Conservation (phyloP, 1,140 invertebrate genomes). For the Zaprionus davidi region DNA sequence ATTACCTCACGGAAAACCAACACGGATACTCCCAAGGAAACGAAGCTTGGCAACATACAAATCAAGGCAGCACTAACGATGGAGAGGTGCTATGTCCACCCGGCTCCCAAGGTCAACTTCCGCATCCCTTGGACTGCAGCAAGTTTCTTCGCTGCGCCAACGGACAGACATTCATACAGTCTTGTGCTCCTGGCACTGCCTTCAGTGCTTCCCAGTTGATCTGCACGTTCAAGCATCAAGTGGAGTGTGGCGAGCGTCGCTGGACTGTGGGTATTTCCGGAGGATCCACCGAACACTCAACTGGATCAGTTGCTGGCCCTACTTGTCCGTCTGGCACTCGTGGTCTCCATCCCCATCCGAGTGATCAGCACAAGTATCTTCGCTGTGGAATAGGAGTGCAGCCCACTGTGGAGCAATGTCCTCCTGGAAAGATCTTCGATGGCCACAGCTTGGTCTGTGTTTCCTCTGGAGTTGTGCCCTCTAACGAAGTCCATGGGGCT, state of each 20-base stretch:
- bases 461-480: slow-evolving; percentile 83
- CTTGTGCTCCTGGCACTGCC: slow-evolving; percentile 88
- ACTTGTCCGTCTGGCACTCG: slow-evolving; percentile 54
- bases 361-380: slow-evolving; percentile 87
- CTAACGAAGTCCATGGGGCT: slow-evolving; percentile 55
- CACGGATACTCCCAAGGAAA: slow-evolving; percentile 40
- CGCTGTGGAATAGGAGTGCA: slow-evolving; percentile 86
- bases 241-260: slow-evolving; percentile 77
- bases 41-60: not conserved
- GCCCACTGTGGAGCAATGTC: slow-evolving; percentile 86
- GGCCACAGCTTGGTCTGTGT: slow-evolving; percentile 86
- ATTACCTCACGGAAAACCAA: slow-evolving; percentile 52
- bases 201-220: slow-evolving; percentile 86
- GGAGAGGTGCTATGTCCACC: slow-evolving; percentile 9
- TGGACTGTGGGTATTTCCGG: not conserved
- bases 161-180: slow-evolving; percentile 86
- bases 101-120: slow-evolving; percentile 85
- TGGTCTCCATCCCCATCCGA: slow-evolving; percentile 86
- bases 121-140: slow-evolving; percentile 87
- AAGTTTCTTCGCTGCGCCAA: slow-evolving; percentile 88
- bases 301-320: not conserved
- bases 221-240: slow-evolving; percentile 88
- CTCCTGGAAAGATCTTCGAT: slow-evolving; percentile 88
- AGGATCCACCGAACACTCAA: not conserved
- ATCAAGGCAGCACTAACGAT: not conserved